Evolutionary conservation across 2,113 vertebrate species (phyloP), one percentile per base, ranked within the genome.

Genomic region (Spizaetus ornatus): DNA sequence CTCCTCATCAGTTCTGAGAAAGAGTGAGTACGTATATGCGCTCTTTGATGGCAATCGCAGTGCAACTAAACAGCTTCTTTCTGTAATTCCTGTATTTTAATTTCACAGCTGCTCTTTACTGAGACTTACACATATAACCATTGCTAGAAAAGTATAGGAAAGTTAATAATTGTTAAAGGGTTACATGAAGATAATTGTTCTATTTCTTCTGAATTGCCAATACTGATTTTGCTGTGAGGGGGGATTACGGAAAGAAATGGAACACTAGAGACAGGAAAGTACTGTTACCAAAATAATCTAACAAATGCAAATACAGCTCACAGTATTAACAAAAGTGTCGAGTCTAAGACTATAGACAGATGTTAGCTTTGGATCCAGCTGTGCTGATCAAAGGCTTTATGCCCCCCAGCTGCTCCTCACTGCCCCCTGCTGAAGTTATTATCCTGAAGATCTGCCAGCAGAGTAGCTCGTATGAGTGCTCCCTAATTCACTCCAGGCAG

Each of bases 141-240:
- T 80, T 71, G 62, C 86, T 90, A 90, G 86, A 27, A 53, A 96
- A 96, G 93, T 76, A 76, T 58, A 79, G 66, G 86, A 85, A 95
- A 95, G 93, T 95, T 97, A 96, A 88, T 95, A 97, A 97, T 96
- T 95, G 94, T 95, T 97, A 94, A 93, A 96, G 94, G 93, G 94
- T 95, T 97, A 95, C 87, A 95, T 4, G 53, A 94, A 95, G 92
- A 95, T 93, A 97, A 97, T 96, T 88, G 91, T 94, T 96, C 93
- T 93, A 23, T 90, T 96, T 88, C 96, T 94, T 87, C 93, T 62
- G 91, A 95, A 97, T 94, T 96, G 94, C 94, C 94, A 95, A 55
- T 83, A 90, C 94, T 20, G 82, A 88, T 95, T 94, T 94, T 93
- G 94, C 95, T 97, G 87, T 90, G 82, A 95, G 89, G 89, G 67